Evolutionary conservation across 1,140 invertebrate genomes (phyloP).

Genomic region (Dendrolimus kikuchii): DNA sequence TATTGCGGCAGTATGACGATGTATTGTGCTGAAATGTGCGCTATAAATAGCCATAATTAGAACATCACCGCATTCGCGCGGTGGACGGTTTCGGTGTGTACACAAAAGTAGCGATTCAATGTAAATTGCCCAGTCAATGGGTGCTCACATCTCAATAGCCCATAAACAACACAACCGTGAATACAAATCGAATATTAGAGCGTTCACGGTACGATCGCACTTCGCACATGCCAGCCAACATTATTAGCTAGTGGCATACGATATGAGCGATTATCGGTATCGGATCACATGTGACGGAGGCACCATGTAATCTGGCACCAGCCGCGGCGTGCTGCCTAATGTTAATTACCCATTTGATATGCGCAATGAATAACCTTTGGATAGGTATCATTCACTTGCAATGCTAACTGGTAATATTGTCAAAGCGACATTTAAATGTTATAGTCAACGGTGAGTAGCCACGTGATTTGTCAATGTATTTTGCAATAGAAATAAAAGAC

Average conservation of each 20-base stretch:
- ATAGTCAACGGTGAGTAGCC: too few relatives aligned
- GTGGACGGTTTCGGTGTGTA: conserved; percentile 24
- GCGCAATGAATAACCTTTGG: conserved; percentile 2
- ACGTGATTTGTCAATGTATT: too few relatives aligned
- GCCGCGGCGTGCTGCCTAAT: conserved; percentile 21
- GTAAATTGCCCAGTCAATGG: conserved; percentile 57
- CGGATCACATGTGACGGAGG: conserved; percentile 32
- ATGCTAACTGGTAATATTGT: too few relatives aligned
- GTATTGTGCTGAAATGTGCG: too few relatives aligned
- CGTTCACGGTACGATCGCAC: conserved; percentile 23
- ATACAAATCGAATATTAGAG: conserved; percentile 67
- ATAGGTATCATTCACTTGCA: too few relatives aligned
- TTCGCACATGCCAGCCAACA: conserved; percentile 29
- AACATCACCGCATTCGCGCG: conserved; percentile 27
- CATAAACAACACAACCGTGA: conserved; percentile 62
- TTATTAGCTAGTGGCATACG: conserved; percentile 36
- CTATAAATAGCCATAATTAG: conserved; percentile 26
- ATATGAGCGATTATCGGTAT: conserved; percentile 37
- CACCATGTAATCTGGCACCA: conserved; percentile 24
- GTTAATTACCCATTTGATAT: conserved; percentile 20
- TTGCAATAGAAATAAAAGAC: too few relatives aligned
- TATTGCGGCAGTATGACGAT: too few relatives aligned
- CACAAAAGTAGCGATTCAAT: conserved; percentile 52
- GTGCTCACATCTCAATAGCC: conserved; percentile 55
- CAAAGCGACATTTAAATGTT: too few relatives aligned